These are phyloP conservation scores for Heliconius hewitsoni DNA, from an alignment of 1,140 invertebrate genomes.

Conservation along the genomic window DNA sequence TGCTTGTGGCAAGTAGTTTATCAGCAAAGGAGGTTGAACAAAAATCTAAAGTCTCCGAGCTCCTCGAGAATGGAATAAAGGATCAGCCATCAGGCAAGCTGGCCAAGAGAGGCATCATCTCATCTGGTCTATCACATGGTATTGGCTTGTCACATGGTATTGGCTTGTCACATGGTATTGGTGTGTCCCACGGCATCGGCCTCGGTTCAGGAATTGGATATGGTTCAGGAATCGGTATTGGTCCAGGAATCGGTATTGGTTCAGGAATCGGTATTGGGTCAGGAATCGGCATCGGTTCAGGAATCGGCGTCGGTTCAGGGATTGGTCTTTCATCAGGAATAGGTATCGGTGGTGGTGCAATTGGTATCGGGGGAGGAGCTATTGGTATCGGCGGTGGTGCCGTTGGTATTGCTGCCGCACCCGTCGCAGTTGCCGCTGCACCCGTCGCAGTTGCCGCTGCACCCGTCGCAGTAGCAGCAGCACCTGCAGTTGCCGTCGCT, in stretches of 20 bases:
- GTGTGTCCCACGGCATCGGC: conserved; percentile 29
- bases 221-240: conserved; percentile 13
- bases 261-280: conserved; percentile 31
- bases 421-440: conserved; percentile 58
- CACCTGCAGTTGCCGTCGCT: conserved; percentile 49
- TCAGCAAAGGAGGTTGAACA: conserved; percentile 60
- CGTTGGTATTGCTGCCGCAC: conserved; percentile 46
- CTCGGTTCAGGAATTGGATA: conserved; percentile 17
- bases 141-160: conserved; percentile 34
- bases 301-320: conserved; percentile 28
- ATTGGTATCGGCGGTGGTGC: conserved; percentile 41
- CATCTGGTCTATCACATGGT: conserved; percentile 42
- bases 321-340: conserved; percentile 15
- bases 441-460: conserved; percentile 60
- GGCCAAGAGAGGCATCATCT: conserved; percentile 58
- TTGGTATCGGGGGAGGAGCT: conserved; percentile 37
- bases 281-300: conserved; percentile 30
- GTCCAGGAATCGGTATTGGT: conserved; percentile 10
- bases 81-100: conserved; percentile 57
- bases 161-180: conserved; percentile 33
- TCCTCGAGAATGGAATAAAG: conserved; percentile 67
- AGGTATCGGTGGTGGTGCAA: conserved; percentile 32
- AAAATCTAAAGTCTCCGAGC: conserved; percentile 64
- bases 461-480: conserved; percentile 57
- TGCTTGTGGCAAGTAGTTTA: conserved; percentile 63